Evolutionary conservation across 1,140 invertebrate genomes (phyloP).

Genomic region (Drosophila rhopaloa): DNA sequence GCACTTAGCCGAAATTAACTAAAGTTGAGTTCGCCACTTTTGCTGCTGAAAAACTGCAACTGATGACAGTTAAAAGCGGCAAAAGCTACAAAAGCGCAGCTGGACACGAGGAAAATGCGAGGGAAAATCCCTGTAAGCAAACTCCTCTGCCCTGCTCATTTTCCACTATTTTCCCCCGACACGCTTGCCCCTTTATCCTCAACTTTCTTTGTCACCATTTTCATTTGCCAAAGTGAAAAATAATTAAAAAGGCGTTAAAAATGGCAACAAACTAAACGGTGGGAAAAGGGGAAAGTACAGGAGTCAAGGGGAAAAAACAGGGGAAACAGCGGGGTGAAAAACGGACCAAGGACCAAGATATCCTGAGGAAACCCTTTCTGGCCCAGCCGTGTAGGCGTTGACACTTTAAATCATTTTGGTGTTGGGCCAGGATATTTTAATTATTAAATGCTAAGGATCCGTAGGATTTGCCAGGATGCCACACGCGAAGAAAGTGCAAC

Average conservation of each 20-base stretch:
- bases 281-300: not conserved
- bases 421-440: conserved; percentile 76
- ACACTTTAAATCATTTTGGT: conserved; percentile 82
- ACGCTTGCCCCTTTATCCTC: not conserved
- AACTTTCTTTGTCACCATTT: conserved; percentile 33
- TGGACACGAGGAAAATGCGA: conserved; percentile 11
- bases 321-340: not conserved
- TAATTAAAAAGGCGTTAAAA: conserved; percentile 76
- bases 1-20: conserved; percentile 59
- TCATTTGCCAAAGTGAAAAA: conserved; percentile 63
- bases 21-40: conserved; percentile 36
- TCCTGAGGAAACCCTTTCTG: conserved; percentile 9
- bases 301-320: not conserved
- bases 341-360: conserved; percentile 19
- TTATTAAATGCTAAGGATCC: conserved; percentile 76
- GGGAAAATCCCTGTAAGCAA: conserved; percentile 14
- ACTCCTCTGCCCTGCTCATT: conserved; percentile 3
- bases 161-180: not conserved
- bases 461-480: conserved; percentile 31
- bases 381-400: conserved; percentile 48
- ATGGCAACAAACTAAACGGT: conserved; percentile 53
- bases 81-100: conserved; percentile 20
- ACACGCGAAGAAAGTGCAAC: conserved; percentile 30
- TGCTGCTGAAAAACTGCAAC: conserved; percentile 40
- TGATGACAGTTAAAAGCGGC: conserved; percentile 56